Evolutionary conservation across 2,113 vertebrate genomes (phyloP).

Genomic region (Garra rufa): DNA sequence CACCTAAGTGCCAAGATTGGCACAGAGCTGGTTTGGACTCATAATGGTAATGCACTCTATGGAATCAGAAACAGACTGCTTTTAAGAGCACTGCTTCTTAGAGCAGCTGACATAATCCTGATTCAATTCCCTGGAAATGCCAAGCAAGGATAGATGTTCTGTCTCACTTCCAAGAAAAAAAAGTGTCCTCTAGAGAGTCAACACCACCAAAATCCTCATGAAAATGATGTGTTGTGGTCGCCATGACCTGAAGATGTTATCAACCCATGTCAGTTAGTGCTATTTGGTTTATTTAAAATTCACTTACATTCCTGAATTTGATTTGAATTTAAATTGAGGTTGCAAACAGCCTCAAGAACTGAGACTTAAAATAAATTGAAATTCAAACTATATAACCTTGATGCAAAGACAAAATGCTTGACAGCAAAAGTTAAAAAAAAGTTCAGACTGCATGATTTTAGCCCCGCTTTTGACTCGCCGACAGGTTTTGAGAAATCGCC

Average conservation of each 20-base stretch:
- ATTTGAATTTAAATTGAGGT: neutral
- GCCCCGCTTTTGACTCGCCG: no score
- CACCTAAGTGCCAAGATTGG: neutral
- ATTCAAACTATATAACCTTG: neutral
- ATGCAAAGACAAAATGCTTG: neutral
- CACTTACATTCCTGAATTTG: neutral
- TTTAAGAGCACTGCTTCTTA: constrained; percentile 24
- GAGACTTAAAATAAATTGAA: neutral
- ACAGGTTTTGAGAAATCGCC: no score
- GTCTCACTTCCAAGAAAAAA: neutral
- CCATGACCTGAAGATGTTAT: neutral
- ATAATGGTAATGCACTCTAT: constrained; percentile 23
- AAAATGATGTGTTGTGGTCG: neutral
- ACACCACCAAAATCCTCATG: neutral
- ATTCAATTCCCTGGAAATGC: constrained; percentile 26
- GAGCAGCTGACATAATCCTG: constrained; percentile 19
- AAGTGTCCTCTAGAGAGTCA: neutral
- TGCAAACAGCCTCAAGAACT: neutral
- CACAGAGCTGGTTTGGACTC: constrained; percentile 24
- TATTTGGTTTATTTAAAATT: neutral
- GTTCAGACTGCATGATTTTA: no score
- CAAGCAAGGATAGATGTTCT: constrained; percentile 12
- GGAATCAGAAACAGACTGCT: constrained; percentile 19
- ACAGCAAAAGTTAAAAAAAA: neutral
- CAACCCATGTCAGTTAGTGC: neutral